Evolutionary conservation across 1,140 invertebrate species (phyloP).

Genomic region (Drosophila teissieri): DNA sequence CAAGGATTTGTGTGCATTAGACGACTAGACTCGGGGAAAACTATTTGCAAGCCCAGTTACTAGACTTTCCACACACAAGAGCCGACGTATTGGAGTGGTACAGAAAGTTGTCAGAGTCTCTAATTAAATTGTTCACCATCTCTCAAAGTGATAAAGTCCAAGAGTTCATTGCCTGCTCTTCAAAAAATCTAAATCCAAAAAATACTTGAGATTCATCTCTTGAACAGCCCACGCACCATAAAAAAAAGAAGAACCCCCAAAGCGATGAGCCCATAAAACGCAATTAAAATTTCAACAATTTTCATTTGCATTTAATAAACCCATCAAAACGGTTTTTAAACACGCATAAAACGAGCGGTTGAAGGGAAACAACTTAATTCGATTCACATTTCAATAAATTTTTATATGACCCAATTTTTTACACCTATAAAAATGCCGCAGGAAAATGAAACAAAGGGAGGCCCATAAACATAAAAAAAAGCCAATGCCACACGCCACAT

Average conservation of each 20-base stretch:
- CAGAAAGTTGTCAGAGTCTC: conserved; percentile 40
- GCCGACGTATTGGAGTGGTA: conserved; percentile 1
- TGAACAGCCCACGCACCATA: conserved; percentile 4
- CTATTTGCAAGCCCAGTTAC: conserved; percentile 31
- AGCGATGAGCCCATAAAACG: conserved; percentile 57
- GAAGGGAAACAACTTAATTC: conserved; percentile 55
- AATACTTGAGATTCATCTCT: conserved; percentile 5
- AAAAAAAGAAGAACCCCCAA: not conserved
- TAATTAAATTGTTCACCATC: conserved; percentile 45
- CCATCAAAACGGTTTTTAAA: conserved; percentile 62
- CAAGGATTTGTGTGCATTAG: conserved; percentile 75
- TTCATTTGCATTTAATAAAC: conserved; percentile 82
- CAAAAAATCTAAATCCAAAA: not conserved
- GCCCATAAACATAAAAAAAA: conserved; percentile 34
- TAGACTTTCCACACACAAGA: conserved; percentile 6
- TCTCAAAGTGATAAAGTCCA: conserved; percentile 44
- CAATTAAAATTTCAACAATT: conserved; percentile 79
- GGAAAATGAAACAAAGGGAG: conserved; percentile 19
- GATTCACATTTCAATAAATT: conserved; percentile 59
- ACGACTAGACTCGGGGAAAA: conserved; percentile 26
- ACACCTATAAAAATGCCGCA: conserved; percentile 74
- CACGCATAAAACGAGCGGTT: conserved; percentile 38
- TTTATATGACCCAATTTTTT: conserved; percentile 77
- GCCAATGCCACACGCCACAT: conserved; percentile 68
- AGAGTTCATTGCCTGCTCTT: conserved; percentile 29